Evolutionary conservation across 2,113 vertebrate species (phyloP), one percentile per base, ranked within the genome.

Genomic region (Gallinago undulata): DNA sequence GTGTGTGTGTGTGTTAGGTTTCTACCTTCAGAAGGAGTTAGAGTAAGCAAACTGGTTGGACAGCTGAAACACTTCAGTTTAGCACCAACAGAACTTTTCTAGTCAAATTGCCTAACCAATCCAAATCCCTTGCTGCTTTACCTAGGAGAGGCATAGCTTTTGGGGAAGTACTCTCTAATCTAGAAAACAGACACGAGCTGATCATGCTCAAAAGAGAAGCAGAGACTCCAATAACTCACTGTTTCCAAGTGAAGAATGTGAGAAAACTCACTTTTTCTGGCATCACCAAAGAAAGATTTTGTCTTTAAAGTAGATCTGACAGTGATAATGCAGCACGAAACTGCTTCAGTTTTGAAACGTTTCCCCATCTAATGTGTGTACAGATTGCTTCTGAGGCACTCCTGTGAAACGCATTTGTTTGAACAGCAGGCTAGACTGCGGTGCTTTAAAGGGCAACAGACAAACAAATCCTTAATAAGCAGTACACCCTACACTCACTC

Each of bases 241-340:
- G 31, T 82, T 89, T 64, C 67, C 25, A 37, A 82, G 43, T 43
- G 69, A 89, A 70, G 47, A 77, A 50, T 37, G 1, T n/a, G 77
- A 91, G 81, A 89, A 70, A 55, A 85, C 19, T 56, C 25, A 51
- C n/a, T 85, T 10, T 76, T 93, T 91, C 47, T 87, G 63, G 23
- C 17, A 85, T 43, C 83, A 66, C 59, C n/a, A 57, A 66, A 82
- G 57, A 63, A 79, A 76, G 17, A 87, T 28, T 35, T 83, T 62
- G 9, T 89, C 77, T 87, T 91, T 43, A 80, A 97, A 94, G 62
- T 13, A 31, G 53, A 73, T 62, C 74, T 91, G 84, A 83, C 85
- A 72, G 53, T 33, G 57, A 79, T 72, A 87, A 81, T 19, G 53
- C 66, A 64, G 57, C 39, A 72, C 57, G 66, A 95, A 95, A 94